Percentiles rank a stretch among this genome's conserved stretches.
These are phyloP conservation scores for Galemys pyrenaicus DNA, from an alignment of 2,113 vertebrate genomes.

Conservation along the genomic window DNA sequence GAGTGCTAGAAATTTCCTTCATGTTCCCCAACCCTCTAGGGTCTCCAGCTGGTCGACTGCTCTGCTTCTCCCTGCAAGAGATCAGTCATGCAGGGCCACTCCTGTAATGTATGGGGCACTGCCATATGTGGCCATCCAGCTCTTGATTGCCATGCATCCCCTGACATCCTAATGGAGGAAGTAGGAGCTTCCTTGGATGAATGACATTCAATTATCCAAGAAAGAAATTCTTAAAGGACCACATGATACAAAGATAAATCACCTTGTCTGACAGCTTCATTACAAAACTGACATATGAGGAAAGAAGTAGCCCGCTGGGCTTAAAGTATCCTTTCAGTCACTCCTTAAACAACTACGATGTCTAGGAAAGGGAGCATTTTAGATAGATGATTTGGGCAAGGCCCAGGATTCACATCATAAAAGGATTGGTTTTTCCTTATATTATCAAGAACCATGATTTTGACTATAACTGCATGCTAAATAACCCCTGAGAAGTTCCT, in stretches of 20 bases:
- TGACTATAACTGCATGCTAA: constrained; percentile 55
- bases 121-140: neutral
- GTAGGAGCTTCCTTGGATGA: constrained; percentile 69
- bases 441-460: neutral
- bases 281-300: constrained; percentile 73
- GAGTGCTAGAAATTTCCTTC: neutral
- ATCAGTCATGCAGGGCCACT: neutral
- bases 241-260: constrained; percentile 78
- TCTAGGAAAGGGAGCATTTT: neutral
- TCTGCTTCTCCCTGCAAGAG: neutral
- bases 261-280: constrained; percentile 80
- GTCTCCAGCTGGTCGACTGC: neutral
- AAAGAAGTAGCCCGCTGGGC: constrained; percentile 64
- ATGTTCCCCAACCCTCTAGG: neutral
- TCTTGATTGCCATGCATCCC: neutral
- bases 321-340: constrained; percentile 34
- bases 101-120: neutral
- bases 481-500: constrained; percentile 50
- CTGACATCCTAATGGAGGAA: constrained; percentile 68
- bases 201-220: constrained; percentile 81
- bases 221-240: constrained; percentile 78
- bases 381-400: neutral
- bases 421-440: constrained; percentile 32
- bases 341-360: neutral
- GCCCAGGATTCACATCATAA: neutral